Base-by-base conservation (phyloP, 2,797 vertebrate genomes). In the Periparus ater region DNA sequence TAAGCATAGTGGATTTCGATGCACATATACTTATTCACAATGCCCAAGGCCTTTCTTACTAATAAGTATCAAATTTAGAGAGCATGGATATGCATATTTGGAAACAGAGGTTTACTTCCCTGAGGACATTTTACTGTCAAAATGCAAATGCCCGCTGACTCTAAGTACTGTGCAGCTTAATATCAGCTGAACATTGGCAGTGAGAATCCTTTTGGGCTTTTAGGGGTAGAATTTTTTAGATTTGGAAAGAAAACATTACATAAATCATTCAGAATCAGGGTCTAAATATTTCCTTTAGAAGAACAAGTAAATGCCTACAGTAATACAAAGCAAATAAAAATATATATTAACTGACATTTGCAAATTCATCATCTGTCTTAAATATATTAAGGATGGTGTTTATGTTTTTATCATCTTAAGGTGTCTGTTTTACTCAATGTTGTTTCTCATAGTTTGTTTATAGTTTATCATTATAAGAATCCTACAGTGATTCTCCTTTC, bases 41-140 rank as follows among this genome's bases (percentile, higher is more conserved):
- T 65, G 74, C 86, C 77, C 58, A 91, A 84, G 58, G 88, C 11
- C 42, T 83, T 93, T 83, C 76, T 93, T 81, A 44, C 50, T 91
- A 86, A 50, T 77, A 80, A 70, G 50, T 72, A 68, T 58, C 58
- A 84, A 75, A 88, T 94, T 90, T 75, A 16, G 34, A 88, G 12
- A 81, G 66, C 30, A 51, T 61, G 67, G 70, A n/a, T 71, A 88
- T 58, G 44, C 58, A 72, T 78, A 62, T 78, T 78, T 92, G 67
- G 70, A 91, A 93, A 58, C 54, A 96, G 45, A 91, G 30, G 22
- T 83, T 93, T 85, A 71, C 34, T 13, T 85, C 54, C 45, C 68
- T 80, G 48, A 60, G 50, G 58, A 62, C 32, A 78, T 94, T 86
- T 91, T 93, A 54, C 55, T 55, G 77, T 72, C 74, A 88, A 78